A percentile compares a stretch with the other conserved stretches of the same genome.
Evolutionary conservation across 2,113 vertebrate species (phyloP).

Genomic region (Halcyon malimbica): DNA sequence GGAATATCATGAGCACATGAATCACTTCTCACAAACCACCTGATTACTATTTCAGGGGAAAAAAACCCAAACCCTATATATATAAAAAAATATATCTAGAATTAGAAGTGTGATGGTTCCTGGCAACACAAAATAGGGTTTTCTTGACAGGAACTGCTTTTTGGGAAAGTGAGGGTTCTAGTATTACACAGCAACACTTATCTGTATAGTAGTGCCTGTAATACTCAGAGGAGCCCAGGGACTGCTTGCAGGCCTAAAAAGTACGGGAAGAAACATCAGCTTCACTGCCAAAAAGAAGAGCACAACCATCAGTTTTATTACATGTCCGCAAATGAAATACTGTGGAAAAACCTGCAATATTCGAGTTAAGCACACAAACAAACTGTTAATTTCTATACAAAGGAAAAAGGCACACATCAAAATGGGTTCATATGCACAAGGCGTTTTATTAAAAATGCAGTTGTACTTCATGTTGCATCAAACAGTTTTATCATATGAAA

Average conservation of each 20-base stretch:
- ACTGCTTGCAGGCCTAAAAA: not conserved
- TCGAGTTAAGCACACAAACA: not conserved
- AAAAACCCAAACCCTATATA: not conserved
- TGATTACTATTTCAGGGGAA: not conserved
- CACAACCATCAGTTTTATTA: not conserved
- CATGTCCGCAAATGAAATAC: not conserved
- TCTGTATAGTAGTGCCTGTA: not conserved
- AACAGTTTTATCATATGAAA: not conserved
- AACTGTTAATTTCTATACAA: not conserved
- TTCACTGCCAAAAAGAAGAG: not conserved
- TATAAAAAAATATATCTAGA: not conserved
- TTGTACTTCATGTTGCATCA: not conserved
- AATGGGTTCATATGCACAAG: not conserved
- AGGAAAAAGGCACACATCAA: not conserved
- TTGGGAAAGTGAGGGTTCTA: not conserved
- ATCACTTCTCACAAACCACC: not conserved
- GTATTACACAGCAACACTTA: not conserved
- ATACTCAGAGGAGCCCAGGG: not conserved
- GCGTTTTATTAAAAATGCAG: not conserved
- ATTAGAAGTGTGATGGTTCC: not conserved
- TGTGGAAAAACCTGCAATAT: not conserved
- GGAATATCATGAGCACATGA: not conserved
- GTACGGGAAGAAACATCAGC: fast-evolving
- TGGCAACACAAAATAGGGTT: not conserved
- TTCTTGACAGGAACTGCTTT: not conserved